These are phyloP conservation scores for Micropterix aruncella DNA, from an alignment of 2,888 invertebrate species.

Conservation along the genomic window DNA sequence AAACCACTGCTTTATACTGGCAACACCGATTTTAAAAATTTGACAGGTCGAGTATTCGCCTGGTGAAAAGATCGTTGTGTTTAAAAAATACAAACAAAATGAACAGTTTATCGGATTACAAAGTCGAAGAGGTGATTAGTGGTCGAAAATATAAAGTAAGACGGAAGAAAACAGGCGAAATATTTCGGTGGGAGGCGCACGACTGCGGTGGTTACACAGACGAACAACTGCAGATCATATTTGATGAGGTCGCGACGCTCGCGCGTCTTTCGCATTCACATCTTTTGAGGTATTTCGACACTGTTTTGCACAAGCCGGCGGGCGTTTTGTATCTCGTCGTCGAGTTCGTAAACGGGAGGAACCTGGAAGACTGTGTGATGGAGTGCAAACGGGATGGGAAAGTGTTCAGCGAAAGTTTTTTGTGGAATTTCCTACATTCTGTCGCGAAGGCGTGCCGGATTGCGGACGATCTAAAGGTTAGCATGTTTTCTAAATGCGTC, in stretches of 20 bases:
- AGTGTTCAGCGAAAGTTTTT: slow-evolving; percentile 25
- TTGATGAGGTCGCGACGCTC: slow-evolving; percentile 27
- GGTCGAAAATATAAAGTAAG: slow-evolving; percentile 34
- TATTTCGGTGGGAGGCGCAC: slow-evolving; percentile 37
- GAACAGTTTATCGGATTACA: neutral
- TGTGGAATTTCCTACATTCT: slow-evolving; percentile 29
- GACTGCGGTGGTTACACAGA: slow-evolving; percentile 28
- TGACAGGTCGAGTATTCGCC: too few relatives aligned
- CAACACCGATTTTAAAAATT: too few relatives aligned
- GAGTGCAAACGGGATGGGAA: slow-evolving; percentile 22
- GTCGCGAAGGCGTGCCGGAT: slow-evolving; percentile 23
- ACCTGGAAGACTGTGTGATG: slow-evolving; percentile 23
- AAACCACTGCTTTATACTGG: too few relatives aligned
- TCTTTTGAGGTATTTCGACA: slow-evolving; percentile 30
- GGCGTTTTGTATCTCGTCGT: slow-evolving; percentile 34
- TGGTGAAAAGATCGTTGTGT: too few relatives aligned
- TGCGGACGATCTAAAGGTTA: slow-evolving; percentile 20
- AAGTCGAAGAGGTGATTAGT: slow-evolving; percentile 16
- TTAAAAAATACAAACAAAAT: too few relatives aligned
- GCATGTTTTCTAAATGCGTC: slow-evolving; percentile 22
- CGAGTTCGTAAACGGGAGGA: slow-evolving; percentile 29
- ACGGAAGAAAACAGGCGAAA: slow-evolving; percentile 36
- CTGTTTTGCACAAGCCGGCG: slow-evolving; percentile 31
- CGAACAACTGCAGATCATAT: slow-evolving; percentile 30
- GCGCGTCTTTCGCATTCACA: slow-evolving; percentile 14